phyloP scores from a whole-genome alignment of 2,113 vertebrate species.

The Ptyas mucosa region DNA sequence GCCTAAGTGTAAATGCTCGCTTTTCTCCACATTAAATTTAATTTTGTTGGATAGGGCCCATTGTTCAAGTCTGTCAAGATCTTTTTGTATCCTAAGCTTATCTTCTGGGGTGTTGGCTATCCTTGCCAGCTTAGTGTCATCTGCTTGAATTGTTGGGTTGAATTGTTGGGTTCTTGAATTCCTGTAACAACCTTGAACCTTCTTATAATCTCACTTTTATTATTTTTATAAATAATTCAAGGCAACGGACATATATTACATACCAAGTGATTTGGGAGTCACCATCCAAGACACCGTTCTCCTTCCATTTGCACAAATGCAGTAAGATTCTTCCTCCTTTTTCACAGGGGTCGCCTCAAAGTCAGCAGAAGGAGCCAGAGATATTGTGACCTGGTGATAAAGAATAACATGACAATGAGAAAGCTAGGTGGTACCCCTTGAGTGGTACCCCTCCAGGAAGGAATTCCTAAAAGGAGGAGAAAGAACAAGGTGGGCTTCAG shows the following conservation, averaged over 20 bases:
- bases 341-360: conserved; percentile 44
- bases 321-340: conserved; percentile 52
- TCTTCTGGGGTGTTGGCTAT: no score
- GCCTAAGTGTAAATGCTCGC: no score
- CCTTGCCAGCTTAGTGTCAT: no score
- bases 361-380: conserved; percentile 46
- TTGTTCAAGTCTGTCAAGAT: no score
- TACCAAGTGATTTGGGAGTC: conserved; percentile 68
- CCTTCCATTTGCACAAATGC: conserved; percentile 61
- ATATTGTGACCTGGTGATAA: conserved; percentile 50
- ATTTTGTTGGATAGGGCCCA: no score
- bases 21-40: no score
- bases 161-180: background rate
- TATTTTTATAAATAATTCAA: no score
- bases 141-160: no score
- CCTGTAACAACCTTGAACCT: background rate
- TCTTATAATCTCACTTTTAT: background rate
- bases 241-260: background rate
- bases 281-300: conserved; percentile 66
- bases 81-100: no score
- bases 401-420: background rate
- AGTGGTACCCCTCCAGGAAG: background rate
- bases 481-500: background rate
- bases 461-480: background rate
- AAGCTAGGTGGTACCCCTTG: background rate